Evolutionary conservation across 2,113 vertebrate genomes (phyloP).

Genomic region (Hystrix cristata): DNA sequence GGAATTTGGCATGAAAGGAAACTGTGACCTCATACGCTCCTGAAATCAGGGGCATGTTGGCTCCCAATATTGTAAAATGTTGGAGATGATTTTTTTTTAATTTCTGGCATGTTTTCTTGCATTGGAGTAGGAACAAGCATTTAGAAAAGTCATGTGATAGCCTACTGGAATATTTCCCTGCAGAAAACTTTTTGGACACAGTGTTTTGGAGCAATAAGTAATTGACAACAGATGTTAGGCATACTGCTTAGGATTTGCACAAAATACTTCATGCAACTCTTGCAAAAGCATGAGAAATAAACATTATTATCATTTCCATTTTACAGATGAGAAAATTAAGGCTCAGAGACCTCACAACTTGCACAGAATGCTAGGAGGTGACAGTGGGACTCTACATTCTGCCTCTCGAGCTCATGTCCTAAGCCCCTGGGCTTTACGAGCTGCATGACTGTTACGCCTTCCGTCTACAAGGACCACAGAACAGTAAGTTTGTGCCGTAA

Average conservation of each 20-base stretch:
- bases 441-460: rapidly evolving
- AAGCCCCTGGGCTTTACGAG: neutral
- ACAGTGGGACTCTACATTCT: neutral
- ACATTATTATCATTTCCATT: neutral
- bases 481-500: neutral
- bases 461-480: neutral
- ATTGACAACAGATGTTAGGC: neutral
- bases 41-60: neutral
- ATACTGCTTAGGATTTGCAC: neutral
- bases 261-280: neutral
- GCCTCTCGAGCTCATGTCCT: neutral
- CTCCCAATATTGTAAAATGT: constrained; percentile 31
- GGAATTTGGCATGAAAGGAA: neutral
- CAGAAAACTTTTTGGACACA: neutral
- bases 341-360: neutral
- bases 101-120: neutral
- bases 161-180: neutral
- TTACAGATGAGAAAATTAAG: neutral
- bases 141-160: constrained; percentile 29
- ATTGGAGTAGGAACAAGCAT: neutral
- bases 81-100: constrained; percentile 41
- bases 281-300: neutral
- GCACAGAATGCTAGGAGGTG: neutral
- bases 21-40: neutral
- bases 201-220: neutral